phyloP scores from a whole-genome alignment of 2,113 vertebrate genomes.

The Anhinga rufa region DNA sequence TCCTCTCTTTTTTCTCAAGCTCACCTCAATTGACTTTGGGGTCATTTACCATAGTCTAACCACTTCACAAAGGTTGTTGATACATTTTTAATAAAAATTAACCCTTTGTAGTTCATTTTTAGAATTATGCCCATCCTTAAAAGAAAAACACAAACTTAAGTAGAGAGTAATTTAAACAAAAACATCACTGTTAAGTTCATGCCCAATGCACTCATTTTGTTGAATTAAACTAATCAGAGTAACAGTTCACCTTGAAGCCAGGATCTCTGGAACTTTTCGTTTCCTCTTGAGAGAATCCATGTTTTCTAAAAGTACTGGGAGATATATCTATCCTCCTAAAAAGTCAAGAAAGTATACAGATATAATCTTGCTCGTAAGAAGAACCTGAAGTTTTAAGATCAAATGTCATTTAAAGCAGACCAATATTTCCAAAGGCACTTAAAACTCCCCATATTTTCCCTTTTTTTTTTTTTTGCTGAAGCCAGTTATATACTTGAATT shows the following conservation, averaged over 20 bases:
- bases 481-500: neutral
- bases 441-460: neutral
- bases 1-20: constrained; percentile 94
- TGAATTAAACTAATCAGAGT: constrained; percentile 74
- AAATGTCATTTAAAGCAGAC: neutral
- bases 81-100: constrained; percentile 94
- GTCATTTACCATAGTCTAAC: constrained; percentile 96
- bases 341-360: neutral
- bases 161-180: constrained; percentile 90
- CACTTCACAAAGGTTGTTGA: constrained; percentile 92
- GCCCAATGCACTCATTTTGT: constrained; percentile 79
- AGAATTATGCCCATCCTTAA: constrained; percentile 93
- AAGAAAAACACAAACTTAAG: constrained; percentile 94
- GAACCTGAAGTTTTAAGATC: neutral
- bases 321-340: constrained; percentile 98
- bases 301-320: constrained; percentile 99
- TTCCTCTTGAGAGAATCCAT: constrained; percentile 94
- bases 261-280: constrained; percentile 91
- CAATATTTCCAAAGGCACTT: neutral
- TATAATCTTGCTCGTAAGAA: neutral
- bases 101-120: constrained; percentile 94
- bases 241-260: constrained; percentile 97
- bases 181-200: constrained; percentile 83
- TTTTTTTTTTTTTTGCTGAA: neutral
- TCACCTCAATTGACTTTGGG: constrained; percentile 93